Conservation (phyloP, 2,113 vertebrate species). For the Cheilinus undulatus region DNA sequence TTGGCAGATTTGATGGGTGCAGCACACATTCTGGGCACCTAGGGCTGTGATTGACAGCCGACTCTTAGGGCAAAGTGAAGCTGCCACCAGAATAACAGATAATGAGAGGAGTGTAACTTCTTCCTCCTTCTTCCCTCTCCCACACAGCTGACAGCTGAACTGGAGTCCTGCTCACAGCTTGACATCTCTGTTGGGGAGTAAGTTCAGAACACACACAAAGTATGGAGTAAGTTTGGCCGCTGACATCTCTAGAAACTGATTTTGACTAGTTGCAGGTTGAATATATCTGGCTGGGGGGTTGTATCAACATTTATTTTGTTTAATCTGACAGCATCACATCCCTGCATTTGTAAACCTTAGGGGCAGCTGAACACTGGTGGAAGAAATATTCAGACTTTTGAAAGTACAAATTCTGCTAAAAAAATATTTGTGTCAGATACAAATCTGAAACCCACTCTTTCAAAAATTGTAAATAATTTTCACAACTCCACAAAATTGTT, state of each 20-base stretch:
- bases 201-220: conserved; percentile 1
- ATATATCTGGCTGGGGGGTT: not conserved
- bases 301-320: conserved; percentile 12
- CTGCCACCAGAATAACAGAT: conserved; percentile 49
- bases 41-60: conserved; percentile 68
- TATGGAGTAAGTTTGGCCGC: conserved; percentile 26
- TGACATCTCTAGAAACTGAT: conserved; percentile 31
- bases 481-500: no score
- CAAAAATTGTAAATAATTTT: no score
- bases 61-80: conserved; percentile 51
- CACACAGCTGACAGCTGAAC: conserved; percentile 35
- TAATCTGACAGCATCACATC: not conserved
- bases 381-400: not conserved
- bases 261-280: conserved; percentile 5
- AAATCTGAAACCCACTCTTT: no score
- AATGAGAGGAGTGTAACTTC: conserved; percentile 59
- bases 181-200: conserved; percentile 32
- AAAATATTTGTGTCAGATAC: no score
- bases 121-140: conserved; percentile 15
- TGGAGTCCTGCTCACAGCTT: conserved; percentile 43
- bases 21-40: conserved; percentile 19
- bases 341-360: not conserved
- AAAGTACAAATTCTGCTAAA: not conserved
- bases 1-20: conserved; percentile 58
- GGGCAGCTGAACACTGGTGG: not conserved